Base-by-base conservation (phyloP, 2,888 invertebrate genomes). In the Brachypterus glaber region DNA sequence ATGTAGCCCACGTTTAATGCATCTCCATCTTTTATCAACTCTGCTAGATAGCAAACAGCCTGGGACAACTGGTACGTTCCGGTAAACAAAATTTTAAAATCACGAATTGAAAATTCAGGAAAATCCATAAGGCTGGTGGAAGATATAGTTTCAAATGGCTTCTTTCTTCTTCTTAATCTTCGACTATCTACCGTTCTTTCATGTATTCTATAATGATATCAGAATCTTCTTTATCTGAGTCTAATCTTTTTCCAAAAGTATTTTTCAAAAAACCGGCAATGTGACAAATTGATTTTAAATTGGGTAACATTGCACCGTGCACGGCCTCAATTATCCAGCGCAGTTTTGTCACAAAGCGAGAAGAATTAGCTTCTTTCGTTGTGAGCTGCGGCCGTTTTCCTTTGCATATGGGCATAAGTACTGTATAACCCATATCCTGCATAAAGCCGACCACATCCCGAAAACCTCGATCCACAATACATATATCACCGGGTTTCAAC, bases 221-320 rank as follows among this genome's bases (percentile, higher is more conserved):
- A 25, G 18, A n/a, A 33, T 18, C 18, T 33, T 33, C 33, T 4
- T 18, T 18, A 21, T 33, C 33, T 9, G 33, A 21, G 33, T 33
- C 14, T 11, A 34, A 26, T 3, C 25, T 2, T 25, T 34, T 34
- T 27, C 35, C 35, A 17, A 34, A 34, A 27, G 11, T 30, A 13
- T 34, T 34, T 4, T 34, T 26, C 9, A 34, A 34, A 34, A 34
- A 34, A 15, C 35, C 15, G 14, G 35, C 35, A 11, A 34, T 34
- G 12, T 9, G 2, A 17, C 24, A 27, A 8, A 27, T 11, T 27
- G 35, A 34, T n/a, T n/a, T n/a, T n/a, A n/a, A n/a, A n/a, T n/a
- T n/a, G n/a, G n/a, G n/a, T n/a, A n/a, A n/a, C n/a, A n/a, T n/a
- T n/a, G n/a, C n/a, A n/a, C n/a, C n/a, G n/a, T n/a, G n/a, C n/a